These are phyloP conservation scores for Tetramorium alpestre DNA, from an alignment of 1,140 invertebrate species.

Conservation along the genomic window DNA sequence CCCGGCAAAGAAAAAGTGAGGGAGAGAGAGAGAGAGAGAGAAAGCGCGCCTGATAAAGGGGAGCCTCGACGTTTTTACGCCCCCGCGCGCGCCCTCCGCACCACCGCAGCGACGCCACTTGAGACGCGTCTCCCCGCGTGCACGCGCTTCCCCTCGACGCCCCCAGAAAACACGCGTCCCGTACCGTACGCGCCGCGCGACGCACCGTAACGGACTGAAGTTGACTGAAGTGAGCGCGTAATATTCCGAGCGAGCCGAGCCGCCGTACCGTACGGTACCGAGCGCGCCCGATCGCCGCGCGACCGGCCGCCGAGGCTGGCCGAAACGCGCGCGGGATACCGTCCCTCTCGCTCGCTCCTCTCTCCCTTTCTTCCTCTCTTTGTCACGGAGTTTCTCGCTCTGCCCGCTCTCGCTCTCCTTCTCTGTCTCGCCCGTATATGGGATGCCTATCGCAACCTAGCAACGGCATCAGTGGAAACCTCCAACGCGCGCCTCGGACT, in stretches of 20 bases:
- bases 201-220: conserved; percentile 55
- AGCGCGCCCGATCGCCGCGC: conserved; percentile 41
- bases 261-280: background rate
- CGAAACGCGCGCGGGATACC: conserved; percentile 19
- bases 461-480: conserved; percentile 40
- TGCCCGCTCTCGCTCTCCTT: background rate
- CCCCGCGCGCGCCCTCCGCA: conserved; percentile 20
- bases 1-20: background rate
- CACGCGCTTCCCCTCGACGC: background rate
- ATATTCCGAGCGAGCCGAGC: background rate
- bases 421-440: conserved; percentile 21
- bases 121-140: background rate
- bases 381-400: background rate
- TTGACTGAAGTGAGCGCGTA: conserved; percentile 38
- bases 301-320: conserved; percentile 33
- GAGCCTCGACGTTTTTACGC: background rate
- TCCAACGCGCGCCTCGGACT: background rate
- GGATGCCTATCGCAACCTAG: conserved; percentile 27
- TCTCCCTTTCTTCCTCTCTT: background rate
- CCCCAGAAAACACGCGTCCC: background rate
- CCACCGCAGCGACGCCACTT: conserved; percentile 28
- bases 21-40: background rate
- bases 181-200: background rate
- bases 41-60: background rate
- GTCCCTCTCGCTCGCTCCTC: background rate